Conservation (phyloP, 2,113 vertebrate species). For the Pseudorhombus dupliciocellatus region DNA sequence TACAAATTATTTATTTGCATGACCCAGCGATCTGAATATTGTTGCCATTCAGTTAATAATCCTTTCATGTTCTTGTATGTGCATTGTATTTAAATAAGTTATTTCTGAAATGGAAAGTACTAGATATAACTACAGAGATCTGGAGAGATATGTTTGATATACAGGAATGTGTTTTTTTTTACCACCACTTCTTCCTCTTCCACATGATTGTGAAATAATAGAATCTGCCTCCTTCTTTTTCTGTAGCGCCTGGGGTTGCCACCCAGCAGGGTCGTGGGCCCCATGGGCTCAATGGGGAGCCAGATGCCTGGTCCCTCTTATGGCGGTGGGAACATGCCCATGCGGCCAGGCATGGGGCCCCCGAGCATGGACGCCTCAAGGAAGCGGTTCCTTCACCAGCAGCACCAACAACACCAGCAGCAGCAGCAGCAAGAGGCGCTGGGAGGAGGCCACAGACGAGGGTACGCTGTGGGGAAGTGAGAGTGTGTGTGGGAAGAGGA, state of each 20-base stretch:
- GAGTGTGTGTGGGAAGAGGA: conserved; percentile 18
- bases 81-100: no score
- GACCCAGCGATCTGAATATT: background rate
- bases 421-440: conserved; percentile 82
- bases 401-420: conserved; percentile 75
- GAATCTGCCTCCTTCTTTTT: conserved; percentile 22
- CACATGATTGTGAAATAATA: background rate
- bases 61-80: no score
- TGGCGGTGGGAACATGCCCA: conserved; percentile 83
- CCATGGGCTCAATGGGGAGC: conserved; percentile 86
- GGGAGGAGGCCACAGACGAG: conserved; percentile 85
- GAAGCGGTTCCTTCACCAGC: conserved; percentile 89
- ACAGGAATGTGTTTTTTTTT: background rate
- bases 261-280: conserved; percentile 82
- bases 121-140: background rate
- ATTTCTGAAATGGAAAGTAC: background rate
- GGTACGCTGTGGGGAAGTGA: conserved; percentile 81
- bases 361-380: conserved; percentile 90
- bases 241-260: conserved; percentile 88
- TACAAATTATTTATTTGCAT: background rate
- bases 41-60: background rate
- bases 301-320: conserved; percentile 87
- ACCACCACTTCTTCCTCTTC: background rate
- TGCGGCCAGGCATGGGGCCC: conserved; percentile 90
- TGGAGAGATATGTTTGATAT: background rate